phyloP scores from a whole-genome alignment of 2,888 invertebrate genomes.

The Nephrocerus scutellatus region DNA sequence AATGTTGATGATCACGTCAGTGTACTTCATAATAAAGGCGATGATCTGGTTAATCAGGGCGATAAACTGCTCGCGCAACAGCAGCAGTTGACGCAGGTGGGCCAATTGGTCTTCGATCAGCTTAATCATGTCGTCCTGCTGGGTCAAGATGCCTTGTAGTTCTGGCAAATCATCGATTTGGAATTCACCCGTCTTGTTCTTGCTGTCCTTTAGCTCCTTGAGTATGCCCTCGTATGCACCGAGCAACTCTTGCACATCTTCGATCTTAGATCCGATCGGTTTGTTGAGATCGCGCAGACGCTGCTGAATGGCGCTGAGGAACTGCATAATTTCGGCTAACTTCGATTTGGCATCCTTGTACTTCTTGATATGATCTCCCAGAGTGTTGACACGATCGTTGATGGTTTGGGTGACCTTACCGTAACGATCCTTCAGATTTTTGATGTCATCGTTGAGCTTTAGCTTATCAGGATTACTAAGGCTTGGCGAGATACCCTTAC shows the following conservation, averaged over 20 bases:
- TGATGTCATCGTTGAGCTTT: conserved; percentile 72
- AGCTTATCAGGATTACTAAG: conserved; percentile 80
- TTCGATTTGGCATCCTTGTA: conserved; percentile 74
- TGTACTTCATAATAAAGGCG: conserved; percentile 80
- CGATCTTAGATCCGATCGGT: conserved; percentile 79
- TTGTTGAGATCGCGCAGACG: conserved; percentile 75
- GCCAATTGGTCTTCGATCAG: conserved; percentile 81
- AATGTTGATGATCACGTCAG: conserved; percentile 75
- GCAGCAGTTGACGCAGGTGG: conserved; percentile 67
- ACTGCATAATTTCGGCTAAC: conserved; percentile 71
- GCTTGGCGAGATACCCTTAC: conserved; percentile 70
- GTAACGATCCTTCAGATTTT: conserved; percentile 70
- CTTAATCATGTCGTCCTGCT: conserved; percentile 80
- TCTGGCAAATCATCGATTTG: conserved; percentile 72
- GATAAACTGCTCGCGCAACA: conserved; percentile 82
- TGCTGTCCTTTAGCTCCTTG: conserved; percentile 69
- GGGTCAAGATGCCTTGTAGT: conserved; percentile 66
- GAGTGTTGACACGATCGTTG: conserved; percentile 63
- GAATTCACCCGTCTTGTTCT: conserved; percentile 68
- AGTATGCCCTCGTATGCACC: conserved; percentile 71
- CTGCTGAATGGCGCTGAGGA: conserved; percentile 73
- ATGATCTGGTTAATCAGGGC: conserved; percentile 80
- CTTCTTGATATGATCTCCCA: conserved; percentile 72
- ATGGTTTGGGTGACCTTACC: conserved; percentile 67
- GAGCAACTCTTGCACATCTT: conserved; percentile 81